phyloP scores from a whole-genome alignment of 30 jellyfish, hydroid and myxozoan species.

The Hydractinia echinata region DNA sequence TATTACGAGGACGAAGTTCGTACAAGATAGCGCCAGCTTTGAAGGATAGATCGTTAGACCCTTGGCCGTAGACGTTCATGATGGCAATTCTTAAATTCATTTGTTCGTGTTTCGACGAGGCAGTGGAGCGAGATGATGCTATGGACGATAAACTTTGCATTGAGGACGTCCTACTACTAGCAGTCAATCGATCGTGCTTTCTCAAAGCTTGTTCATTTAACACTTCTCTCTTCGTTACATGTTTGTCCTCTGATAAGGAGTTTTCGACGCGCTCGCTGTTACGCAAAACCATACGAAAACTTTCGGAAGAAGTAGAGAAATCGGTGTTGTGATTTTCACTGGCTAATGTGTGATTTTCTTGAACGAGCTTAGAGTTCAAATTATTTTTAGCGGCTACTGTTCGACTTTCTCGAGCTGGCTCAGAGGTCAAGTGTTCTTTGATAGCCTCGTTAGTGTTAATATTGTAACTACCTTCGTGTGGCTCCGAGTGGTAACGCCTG shows the following conservation, averaged over 20 bases:
- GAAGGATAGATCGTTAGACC: conserved; percentile 27
- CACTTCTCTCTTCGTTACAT: no score
- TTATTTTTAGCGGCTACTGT: no score
- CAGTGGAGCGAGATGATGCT: conserved; percentile 34
- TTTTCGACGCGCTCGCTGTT: no score
- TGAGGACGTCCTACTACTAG: conserved; percentile 18
- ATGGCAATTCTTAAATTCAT: conserved; percentile 33
- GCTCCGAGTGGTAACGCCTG: conserved; percentile 11
- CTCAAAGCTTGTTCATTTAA: no score
- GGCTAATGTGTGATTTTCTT: no score
- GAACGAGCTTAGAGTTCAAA: no score
- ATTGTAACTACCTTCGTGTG: conserved; percentile 1
- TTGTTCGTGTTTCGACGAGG: conserved; percentile 41
- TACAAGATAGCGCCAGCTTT: conserved; percentile 37
- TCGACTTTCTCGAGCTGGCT: no score
- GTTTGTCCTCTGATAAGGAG: no score
- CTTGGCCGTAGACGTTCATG: conserved; percentile 27
- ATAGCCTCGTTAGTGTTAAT: not conserved
- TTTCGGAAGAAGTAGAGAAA: no score
- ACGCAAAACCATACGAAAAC: no score
- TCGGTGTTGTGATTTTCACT: no score
- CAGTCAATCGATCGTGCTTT: not conserved
- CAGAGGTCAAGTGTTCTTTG: no score
- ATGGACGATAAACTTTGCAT: conserved; percentile 34
- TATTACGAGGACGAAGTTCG: conserved; percentile 35